Base-by-base conservation (phyloP, 2,797 vertebrate species). In the Neosalanx taihuensis region DNA sequence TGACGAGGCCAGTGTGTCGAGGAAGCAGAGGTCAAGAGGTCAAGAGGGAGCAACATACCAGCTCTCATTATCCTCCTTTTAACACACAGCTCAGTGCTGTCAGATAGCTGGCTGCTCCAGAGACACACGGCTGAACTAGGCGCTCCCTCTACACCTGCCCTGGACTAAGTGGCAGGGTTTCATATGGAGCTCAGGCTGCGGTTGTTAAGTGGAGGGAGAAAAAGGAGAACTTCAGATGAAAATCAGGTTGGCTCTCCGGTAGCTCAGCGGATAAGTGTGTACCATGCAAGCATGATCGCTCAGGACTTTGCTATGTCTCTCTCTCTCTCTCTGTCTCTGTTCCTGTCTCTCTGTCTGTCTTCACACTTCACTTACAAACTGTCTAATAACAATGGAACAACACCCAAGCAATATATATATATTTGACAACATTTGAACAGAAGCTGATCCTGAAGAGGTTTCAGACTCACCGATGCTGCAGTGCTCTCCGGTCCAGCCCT, bases 401-500 rank as follows among this genome's bases (percentile, higher is more conserved):
- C 10, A 46, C 41, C 41, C 12, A 13, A 46, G 12, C 35, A 37
- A 12, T 12, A 46, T 46, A 41, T 46, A 41, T 41, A 13, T 9
- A 37, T 37, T 37, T 6, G 2, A 9, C 7, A 13, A 46, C 3
- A 13, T 35, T 4, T 13, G 1, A 46, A 46, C 1, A 46, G 10
- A 3, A 46, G 41, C 10, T 46, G 41, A 46, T 3, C 12, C 10
- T 3, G 10, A 59, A 20, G 20, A 20, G n/a, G 6, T 10, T 61
- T 64, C 2, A 5, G 18, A 79, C 96, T 93, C 94, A 99, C 98
- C 97, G 71, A 98, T 99, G 77, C 96, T 98, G 80, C 98, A 99
- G 92, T 98, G 97, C 84, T 99, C 98, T 53, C 98, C 98, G 0
- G 95, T 98, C 98, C 98, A 99, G 78, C 98, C 98, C 87, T 98